Conservation (phyloP, 2,113 vertebrate species). For the Hippocampus guttulatus region DNA sequence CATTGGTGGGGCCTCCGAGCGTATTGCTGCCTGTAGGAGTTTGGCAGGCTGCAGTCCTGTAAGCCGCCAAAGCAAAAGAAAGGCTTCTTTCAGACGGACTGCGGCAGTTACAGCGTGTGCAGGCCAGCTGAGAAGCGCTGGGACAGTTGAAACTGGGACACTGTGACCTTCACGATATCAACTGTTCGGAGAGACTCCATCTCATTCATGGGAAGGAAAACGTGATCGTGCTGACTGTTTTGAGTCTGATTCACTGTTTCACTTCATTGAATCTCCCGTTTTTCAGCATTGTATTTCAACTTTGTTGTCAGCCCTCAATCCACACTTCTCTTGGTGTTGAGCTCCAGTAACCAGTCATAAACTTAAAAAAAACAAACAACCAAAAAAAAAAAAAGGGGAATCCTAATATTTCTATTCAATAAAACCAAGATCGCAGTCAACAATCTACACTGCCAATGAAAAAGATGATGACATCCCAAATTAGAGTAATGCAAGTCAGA, state of each 20-base stretch:
- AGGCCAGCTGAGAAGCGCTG: slow-evolving; percentile 35
- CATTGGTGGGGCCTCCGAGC: slow-evolving; percentile 46
- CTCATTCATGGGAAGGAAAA: slow-evolving; percentile 1
- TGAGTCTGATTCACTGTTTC: no score
- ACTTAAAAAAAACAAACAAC: background rate
- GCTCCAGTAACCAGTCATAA: background rate
- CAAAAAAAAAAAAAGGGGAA: background rate
- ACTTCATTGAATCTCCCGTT: background rate
- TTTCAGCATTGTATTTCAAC: background rate
- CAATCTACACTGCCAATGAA: background rate
- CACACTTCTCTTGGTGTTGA: no score
- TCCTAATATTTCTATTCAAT: background rate
- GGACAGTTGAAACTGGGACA: slow-evolving; percentile 20
- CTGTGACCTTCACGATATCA: slow-evolving; percentile 29
- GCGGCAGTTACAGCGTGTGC: slow-evolving; percentile 23
- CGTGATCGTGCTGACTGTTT: background rate
- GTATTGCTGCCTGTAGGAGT: slow-evolving; percentile 44
- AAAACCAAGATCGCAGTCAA: background rate
- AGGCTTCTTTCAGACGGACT: slow-evolving; percentile 49
- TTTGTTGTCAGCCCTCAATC: no score
- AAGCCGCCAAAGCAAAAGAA: slow-evolving; percentile 56
- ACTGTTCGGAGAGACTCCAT: slow-evolving; percentile 8
- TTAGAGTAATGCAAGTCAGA: background rate
- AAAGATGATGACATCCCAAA: background rate
- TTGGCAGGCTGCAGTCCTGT: slow-evolving; percentile 39